These are phyloP conservation scores for Akabosia matsudoensis DNA, from an alignment of 1,140 invertebrate species.

Conservation along the genomic window DNA sequence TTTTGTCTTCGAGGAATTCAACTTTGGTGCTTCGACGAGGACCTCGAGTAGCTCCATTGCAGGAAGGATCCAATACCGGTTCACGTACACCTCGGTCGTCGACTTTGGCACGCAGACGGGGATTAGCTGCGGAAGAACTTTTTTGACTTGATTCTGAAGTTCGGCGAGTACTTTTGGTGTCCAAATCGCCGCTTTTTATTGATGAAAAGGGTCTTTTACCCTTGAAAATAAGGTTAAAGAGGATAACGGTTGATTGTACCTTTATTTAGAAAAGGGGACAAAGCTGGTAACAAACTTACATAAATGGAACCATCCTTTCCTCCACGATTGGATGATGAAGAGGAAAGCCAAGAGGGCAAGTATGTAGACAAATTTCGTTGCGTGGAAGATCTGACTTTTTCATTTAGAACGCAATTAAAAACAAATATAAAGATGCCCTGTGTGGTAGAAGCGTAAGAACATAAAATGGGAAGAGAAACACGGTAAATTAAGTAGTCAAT, in stretches of 20 bases:
- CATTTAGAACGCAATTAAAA: slow-evolving; percentile 41
- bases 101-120: too few species aligned
- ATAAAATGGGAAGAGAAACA: not conserved
- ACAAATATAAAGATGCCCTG: slow-evolving; percentile 41
- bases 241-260: not conserved
- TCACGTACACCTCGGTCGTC: too few species aligned
- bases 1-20: not conserved
- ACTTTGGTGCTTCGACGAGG: not conserved
- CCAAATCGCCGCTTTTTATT: not conserved
- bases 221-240: not conserved
- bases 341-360: slow-evolving; percentile 11
- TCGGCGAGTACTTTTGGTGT: too few species aligned
- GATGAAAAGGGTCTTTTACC: slow-evolving; percentile 3
- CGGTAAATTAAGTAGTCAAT: not conserved
- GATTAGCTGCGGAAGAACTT: too few species aligned
- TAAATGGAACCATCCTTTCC: slow-evolving; percentile 2
- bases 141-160: not conserved
- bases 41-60: not conserved
- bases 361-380: not conserved
- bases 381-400: slow-evolving; percentile 31
- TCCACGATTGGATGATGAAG: not conserved
- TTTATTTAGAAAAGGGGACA: too few species aligned
- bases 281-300: not conserved
- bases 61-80: not conserved
- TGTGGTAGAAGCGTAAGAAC: too few species aligned